A percentile compares a stretch with the other conserved stretches of the same genome.
These are phyloP conservation scores for Rhodophaea formosa DNA, from an alignment of 2,888 invertebrate genomes.

Conservation along the genomic window DNA sequence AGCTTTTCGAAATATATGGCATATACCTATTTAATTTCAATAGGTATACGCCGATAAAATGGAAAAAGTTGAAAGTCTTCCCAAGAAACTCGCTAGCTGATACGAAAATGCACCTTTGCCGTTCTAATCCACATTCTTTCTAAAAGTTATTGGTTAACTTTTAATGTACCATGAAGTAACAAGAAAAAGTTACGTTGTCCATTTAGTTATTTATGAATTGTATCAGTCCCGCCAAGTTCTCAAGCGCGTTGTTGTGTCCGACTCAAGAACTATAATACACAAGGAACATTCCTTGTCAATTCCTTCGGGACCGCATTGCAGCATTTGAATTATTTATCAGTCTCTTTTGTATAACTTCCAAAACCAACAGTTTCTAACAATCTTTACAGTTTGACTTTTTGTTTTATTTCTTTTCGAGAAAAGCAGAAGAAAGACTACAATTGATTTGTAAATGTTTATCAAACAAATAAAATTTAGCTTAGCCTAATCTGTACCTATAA, in stretches of 20 bases:
- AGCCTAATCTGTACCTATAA: no score
- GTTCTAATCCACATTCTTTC: no score
- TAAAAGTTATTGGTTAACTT: no score
- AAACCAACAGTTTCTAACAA: conserved; percentile 52
- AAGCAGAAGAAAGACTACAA: no score
- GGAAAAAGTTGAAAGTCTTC: no score
- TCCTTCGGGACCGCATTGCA: conserved; percentile 70
- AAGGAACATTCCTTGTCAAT: conserved; percentile 56
- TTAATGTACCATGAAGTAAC: background rate
- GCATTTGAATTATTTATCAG: conserved; percentile 75
- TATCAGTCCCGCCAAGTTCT: conserved; percentile 21
- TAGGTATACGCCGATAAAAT: no score
- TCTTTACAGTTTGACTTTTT: conserved; percentile 38
- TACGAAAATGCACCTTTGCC: no score
- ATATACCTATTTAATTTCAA: no score
- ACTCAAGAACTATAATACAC: conserved; percentile 39
- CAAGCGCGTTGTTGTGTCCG: conserved; percentile 38
- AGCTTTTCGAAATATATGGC: no score
- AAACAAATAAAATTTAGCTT: no score
- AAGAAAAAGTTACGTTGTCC: background rate
- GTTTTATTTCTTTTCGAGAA: conserved; percentile 40
- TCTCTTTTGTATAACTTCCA: conserved; percentile 60
- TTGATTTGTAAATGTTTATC: no score
- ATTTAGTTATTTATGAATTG: conserved; percentile 19
- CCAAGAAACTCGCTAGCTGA: no score